Percentiles rank a stretch among this genome's conserved stretches.
Evolutionary conservation across 2,888 invertebrate species (phyloP).

Genomic region (Andrena flavipes): DNA sequence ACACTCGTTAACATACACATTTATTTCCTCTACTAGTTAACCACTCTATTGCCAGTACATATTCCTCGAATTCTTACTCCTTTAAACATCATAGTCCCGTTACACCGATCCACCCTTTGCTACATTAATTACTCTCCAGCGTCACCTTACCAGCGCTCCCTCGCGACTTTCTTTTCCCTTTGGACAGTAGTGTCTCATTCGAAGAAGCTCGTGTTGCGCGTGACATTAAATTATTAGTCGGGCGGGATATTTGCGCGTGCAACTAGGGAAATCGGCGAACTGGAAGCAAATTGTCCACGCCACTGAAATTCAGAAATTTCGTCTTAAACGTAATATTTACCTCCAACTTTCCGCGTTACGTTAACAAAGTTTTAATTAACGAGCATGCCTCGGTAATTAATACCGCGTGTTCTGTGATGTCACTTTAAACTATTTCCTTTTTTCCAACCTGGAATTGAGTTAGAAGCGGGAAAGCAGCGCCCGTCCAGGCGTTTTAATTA

Average conservation of each 20-base stretch:
- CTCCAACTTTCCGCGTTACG: background rate
- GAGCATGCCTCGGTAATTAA: conserved; percentile 1
- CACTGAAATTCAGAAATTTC: background rate
- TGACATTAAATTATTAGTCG: background rate
- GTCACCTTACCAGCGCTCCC: no score
- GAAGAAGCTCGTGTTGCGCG: background rate
- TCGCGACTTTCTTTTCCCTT: no score
- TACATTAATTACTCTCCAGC: background rate
- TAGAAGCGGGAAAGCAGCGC: background rate
- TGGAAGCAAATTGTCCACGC: background rate
- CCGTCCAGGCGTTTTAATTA: conserved; percentile 1
- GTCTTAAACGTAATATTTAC: background rate
- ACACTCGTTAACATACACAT: background rate
- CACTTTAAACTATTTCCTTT: background rate
- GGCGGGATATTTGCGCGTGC: background rate
- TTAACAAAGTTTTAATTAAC: background rate
- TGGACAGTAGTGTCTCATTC: background rate
- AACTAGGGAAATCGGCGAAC: background rate
- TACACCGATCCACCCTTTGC: background rate
- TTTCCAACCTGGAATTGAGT: background rate
- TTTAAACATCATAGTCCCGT: background rate
- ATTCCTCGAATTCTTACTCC: background rate
- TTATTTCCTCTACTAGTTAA: background rate
- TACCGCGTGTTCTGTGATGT: background rate
- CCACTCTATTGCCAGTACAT: background rate